phyloP scores from a whole-genome alignment of 2,888 invertebrate genomes.

The Steromphala cineraria region DNA sequence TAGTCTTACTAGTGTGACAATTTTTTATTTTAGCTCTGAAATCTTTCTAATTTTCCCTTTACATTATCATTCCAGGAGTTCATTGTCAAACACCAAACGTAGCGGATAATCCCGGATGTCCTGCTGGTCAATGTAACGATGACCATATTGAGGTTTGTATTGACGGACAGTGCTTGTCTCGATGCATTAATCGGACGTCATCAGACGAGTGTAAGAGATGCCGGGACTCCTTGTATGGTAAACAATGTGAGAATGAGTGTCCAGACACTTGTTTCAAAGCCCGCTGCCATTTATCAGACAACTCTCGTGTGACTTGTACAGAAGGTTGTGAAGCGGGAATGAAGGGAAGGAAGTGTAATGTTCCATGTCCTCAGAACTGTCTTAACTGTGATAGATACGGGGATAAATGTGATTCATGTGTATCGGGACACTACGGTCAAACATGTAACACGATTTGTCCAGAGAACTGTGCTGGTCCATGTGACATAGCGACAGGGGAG shows the following conservation, averaged over 20 bases:
- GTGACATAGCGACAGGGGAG: neutral
- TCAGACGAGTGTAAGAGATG: neutral
- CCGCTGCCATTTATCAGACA: slow-evolving; percentile 21
- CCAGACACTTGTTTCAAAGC: neutral
- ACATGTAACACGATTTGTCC: neutral
- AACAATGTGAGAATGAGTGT: neutral
- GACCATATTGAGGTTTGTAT: neutral
- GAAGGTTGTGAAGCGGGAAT: slow-evolving; percentile 37
- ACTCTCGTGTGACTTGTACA: slow-evolving; percentile 34
- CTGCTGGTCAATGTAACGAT: neutral
- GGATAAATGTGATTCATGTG: neutral
- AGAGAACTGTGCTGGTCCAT: neutral
- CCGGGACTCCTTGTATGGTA: neutral
- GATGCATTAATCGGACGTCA: neutral
- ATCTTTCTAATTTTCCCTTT: no score
- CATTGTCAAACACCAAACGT: no score
- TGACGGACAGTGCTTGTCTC: neutral
- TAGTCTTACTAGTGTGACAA: no score
- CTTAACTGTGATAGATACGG: neutral
- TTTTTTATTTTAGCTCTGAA: no score
- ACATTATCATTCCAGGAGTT: neutral
- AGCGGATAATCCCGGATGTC: no score
- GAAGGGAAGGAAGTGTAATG: slow-evolving; percentile 33
- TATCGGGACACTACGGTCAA: neutral
- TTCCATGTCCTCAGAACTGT: neutral